Evolutionary conservation across 2,797 vertebrate species (phyloP).

Genomic region (Nannoperca australis): DNA sequence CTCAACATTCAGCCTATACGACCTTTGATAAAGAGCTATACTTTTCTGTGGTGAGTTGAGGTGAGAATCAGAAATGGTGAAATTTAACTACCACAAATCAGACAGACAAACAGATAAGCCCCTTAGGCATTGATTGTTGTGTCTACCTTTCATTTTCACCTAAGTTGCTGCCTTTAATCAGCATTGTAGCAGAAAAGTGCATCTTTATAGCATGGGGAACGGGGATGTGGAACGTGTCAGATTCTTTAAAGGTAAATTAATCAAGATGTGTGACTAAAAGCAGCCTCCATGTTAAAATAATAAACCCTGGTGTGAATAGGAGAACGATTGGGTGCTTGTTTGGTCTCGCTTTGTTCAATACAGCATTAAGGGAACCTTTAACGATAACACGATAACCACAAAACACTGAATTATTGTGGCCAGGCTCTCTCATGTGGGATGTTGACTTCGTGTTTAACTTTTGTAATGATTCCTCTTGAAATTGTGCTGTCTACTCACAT

Average conservation of each 20-base stretch:
- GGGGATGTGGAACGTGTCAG: not conserved
- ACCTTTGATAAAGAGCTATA: not conserved
- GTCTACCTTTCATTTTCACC: not conserved
- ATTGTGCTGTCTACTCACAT: constrained; percentile 52
- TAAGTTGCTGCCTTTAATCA: constrained; percentile 4
- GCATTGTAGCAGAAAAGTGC: not conserved
- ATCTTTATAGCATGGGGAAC: constrained; percentile 23
- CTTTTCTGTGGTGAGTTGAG: not conserved
- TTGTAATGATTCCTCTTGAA: constrained; percentile 19
- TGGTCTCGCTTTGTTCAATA: constrained; percentile 36
- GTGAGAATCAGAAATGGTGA: not conserved
- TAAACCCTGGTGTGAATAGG: constrained; percentile 12
- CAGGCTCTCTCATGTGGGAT: constrained; percentile 39
- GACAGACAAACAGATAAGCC: not conserved
- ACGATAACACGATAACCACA: not conserved
- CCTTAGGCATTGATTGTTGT: not conserved
- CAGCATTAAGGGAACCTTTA: constrained; percentile 27
- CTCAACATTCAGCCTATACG: not conserved
- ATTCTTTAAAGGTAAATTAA: constrained; percentile 31
- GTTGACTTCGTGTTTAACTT: constrained; percentile 40
- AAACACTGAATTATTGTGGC: constrained; percentile 36
- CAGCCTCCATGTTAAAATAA: constrained; percentile 25
- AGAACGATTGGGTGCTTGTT: constrained; percentile 24
- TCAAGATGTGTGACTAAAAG: not conserved
- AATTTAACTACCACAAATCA: not conserved